A percentile compares a stretch with the other conserved stretches of the same genome.
Conservation (phyloP, 2,888 invertebrate genomes). For the Hirtodrosophila trivittata region DNA sequence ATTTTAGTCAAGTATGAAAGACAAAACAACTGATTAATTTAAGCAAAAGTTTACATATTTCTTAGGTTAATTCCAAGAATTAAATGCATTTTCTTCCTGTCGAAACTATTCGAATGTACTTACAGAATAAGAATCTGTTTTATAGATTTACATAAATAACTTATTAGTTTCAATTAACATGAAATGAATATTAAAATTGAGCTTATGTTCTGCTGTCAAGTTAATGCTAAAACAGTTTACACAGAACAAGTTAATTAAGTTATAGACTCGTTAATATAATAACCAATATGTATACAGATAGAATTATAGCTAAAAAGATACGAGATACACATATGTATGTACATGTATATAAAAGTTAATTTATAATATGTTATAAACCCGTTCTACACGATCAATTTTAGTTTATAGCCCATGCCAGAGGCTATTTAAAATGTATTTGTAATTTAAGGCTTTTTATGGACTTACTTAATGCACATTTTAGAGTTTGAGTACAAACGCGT, state of each 20-base stretch:
- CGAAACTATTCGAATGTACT: too few species aligned
- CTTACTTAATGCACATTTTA: slow-evolving; percentile 46
- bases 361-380: slow-evolving; percentile 23
- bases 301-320: too few species aligned
- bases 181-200: too few species aligned
- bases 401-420: slow-evolving; percentile 29
- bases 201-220: too few species aligned
- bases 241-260: slow-evolving; percentile 10
- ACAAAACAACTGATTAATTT: too few species aligned
- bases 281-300: neutral
- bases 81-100: too few species aligned
- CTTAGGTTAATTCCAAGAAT: too few species aligned
- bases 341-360: slow-evolving; percentile 13
- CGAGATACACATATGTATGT: neutral
- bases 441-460: slow-evolving; percentile 35
- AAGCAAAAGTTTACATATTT: too few species aligned
- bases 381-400: slow-evolving; percentile 24
- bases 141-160: too few species aligned
- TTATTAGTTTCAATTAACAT: too few species aligned
- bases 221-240: neutral
- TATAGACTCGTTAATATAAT: slow-evolving; percentile 8
- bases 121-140: too few species aligned
- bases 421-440: slow-evolving; percentile 28
- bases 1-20: too few species aligned
- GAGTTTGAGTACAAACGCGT: slow-evolving; percentile 1